Evolutionary conservation across 2,888 invertebrate genomes (phyloP).

Genomic region (Blastobasis lacticolella): DNA sequence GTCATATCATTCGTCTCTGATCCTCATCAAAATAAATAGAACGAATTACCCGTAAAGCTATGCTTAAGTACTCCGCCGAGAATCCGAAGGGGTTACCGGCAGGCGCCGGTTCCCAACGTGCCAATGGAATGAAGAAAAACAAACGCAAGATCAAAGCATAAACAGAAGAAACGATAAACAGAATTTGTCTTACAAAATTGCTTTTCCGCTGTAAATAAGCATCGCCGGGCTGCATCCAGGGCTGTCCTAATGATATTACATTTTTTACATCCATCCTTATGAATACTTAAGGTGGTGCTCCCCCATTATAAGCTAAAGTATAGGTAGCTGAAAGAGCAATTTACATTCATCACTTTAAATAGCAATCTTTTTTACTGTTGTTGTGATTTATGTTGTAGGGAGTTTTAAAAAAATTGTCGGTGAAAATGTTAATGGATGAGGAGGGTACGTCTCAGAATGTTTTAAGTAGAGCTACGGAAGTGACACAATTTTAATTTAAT

Average conservation of each 20-base stretch:
- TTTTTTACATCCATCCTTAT: slow-evolving; percentile 52
- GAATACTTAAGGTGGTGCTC: slow-evolving; percentile 44
- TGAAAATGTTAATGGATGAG: not conserved
- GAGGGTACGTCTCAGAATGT: not conserved
- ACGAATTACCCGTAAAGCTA: too few relatives aligned
- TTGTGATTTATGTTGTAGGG: slow-evolving; percentile 5
- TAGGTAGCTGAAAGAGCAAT: slow-evolving; percentile 46
- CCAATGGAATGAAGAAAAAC: too few relatives aligned
- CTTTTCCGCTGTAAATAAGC: slow-evolving; percentile 21
- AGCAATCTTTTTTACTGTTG: slow-evolving; percentile 19
- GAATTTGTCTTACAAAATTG: slow-evolving; percentile 9
- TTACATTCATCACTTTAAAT: slow-evolving; percentile 38
- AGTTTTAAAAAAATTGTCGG: slow-evolving; percentile 7
- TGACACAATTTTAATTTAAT: not conserved
- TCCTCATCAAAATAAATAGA: too few relatives aligned
- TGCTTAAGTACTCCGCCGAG: too few relatives aligned
- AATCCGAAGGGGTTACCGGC: too few relatives aligned
- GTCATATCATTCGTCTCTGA: too few relatives aligned
- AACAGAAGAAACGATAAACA: slow-evolving; percentile 2
- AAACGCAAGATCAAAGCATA: slow-evolving; percentile 2
- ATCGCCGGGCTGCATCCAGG: slow-evolving; percentile 23
- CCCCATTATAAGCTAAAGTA: slow-evolving; percentile 37
- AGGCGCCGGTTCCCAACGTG: too few relatives aligned
- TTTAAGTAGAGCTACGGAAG: not conserved
- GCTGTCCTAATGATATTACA: slow-evolving; percentile 47